Evolutionary conservation across 1,140 invertebrate genomes (phyloP), one percentile per base, ranked within the genome.

Genomic region (Nephotettix cincticeps): DNA sequence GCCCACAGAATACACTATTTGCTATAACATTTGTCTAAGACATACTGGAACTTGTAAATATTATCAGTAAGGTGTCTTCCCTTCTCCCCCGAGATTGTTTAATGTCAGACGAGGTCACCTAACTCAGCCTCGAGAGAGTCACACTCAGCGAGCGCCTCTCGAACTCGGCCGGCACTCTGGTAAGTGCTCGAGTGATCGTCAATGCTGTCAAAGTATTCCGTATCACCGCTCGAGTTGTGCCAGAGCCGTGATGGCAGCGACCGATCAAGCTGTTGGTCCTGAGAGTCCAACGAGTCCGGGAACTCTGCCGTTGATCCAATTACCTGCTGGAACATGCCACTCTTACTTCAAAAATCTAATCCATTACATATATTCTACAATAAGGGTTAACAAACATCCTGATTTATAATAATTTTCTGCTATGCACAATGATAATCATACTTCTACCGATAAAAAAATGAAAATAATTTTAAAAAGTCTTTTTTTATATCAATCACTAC

Each of bases 131-230:
- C 85, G 28, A 86, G 79, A 1, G 85, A 86, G 74, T 86, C 85
- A 74, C 82, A 84, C 71, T 87, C 85, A 21, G 85, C 85, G 66
- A 86, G 76, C 3, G 83, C 85, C 71, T 87, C 85, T 36, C 84
- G 80, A 64, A 73, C 80, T n/a, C n/a, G n/a, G n/a, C n/a, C n/a
- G n/a, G n/a, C n/a, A 70, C 69, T 77, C 47, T 73, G 81, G 76
- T 75, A 81, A 80, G 73, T 82, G 79, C 75, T 83, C 76, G 72
- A 81, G 81, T 83, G 32, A 28, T 69, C 51, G 74, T 87, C 83
- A 47, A 86, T 86, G 75, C 85, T 86, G 72, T 87, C 86, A 72
- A 85, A 86, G 73, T 82, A 84, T 3, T 73, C 76, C 27, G 78
- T 77, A 1, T 77, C 13, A n/a, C 28, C n/a, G 23, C 36, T 23